These are phyloP conservation scores for Ferdinandea cuprea DNA, from an alignment of 2,888 invertebrate species.

Conservation along the genomic window DNA sequence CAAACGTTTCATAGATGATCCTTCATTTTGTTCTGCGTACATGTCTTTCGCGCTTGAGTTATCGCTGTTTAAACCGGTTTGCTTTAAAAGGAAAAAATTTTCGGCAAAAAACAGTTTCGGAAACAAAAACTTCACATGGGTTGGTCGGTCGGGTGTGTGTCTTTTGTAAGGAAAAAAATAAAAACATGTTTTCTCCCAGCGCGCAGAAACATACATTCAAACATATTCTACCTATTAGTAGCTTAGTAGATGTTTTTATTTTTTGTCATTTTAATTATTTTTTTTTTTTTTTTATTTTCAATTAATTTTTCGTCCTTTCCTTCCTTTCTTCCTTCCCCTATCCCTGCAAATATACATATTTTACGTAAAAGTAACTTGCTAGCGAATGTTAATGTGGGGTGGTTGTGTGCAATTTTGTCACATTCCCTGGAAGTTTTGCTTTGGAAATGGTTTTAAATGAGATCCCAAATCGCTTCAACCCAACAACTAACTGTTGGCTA, in stretches of 20 bases:
- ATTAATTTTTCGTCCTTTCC: not conserved
- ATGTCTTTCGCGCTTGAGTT: conserved; percentile 53
- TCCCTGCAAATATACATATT: no score
- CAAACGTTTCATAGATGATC: conserved; percentile 24
- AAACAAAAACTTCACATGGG: conserved; percentile 43
- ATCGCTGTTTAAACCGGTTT: conserved; percentile 60
- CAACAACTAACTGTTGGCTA: not conserved
- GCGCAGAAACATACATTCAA: conserved; percentile 41
- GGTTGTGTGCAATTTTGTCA: no score
- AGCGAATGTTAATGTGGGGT: no score
- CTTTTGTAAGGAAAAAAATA: conserved; percentile 43
- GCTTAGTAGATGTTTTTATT: conserved; percentile 50
- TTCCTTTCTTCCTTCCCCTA: not conserved
- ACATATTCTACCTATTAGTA: conserved; percentile 54
- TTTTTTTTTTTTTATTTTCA: conserved; percentile 32
- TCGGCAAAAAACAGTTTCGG: conserved; percentile 56
- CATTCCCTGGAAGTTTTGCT: no score
- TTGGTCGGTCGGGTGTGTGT: no score
- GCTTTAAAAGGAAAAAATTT: conserved; percentile 58
- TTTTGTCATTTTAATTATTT: conserved; percentile 39
- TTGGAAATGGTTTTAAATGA: no score
- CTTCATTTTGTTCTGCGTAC: conserved; percentile 44
- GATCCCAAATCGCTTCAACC: not conserved
- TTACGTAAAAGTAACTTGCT: no score
- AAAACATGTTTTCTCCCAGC: conserved; percentile 28